These are phyloP conservation scores for Glossophaga mutica DNA, from an alignment of 2,797 vertebrate genomes.

Conservation along the genomic window DNA sequence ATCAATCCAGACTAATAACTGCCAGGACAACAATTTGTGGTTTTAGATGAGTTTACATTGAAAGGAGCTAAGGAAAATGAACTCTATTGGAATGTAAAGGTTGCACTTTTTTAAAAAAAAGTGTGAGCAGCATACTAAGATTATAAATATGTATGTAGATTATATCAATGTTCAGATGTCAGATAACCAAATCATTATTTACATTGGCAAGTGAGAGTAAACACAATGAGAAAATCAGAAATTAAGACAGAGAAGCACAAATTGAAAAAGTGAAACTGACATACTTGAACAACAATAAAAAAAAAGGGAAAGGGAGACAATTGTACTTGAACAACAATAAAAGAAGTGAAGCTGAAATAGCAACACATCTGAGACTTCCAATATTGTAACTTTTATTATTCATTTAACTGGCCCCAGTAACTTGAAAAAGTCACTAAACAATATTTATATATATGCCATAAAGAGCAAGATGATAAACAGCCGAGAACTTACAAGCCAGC, in stretches of 20 bases:
- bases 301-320: too few species aligned
- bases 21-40: slow-evolving; percentile 73
- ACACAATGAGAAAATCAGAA: slow-evolving; percentile 34
- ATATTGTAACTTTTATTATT: neutral
- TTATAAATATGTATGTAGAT: slow-evolving; percentile 15
- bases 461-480: neutral
- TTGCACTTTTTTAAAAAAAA: neutral
- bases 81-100: slow-evolving; percentile 52
- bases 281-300: too few species aligned
- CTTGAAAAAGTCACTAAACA: neutral
- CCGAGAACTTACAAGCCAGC: neutral
- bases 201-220: slow-evolving; percentile 32
- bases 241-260: neutral
- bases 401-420: neutral
- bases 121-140: neutral
- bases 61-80: slow-evolving; percentile 68
- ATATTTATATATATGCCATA: neutral
- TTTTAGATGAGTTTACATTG: slow-evolving; percentile 71
- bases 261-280: neutral
- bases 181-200: neutral
- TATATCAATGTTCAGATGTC: slow-evolving; percentile 27
- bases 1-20: slow-evolving; percentile 78
- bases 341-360: neutral
- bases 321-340: too few species aligned
- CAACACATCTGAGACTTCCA: neutral